These are phyloP conservation scores for Miniopterus natalensis DNA, from an alignment of 2,113 vertebrate genomes.

Conservation along the genomic window DNA sequence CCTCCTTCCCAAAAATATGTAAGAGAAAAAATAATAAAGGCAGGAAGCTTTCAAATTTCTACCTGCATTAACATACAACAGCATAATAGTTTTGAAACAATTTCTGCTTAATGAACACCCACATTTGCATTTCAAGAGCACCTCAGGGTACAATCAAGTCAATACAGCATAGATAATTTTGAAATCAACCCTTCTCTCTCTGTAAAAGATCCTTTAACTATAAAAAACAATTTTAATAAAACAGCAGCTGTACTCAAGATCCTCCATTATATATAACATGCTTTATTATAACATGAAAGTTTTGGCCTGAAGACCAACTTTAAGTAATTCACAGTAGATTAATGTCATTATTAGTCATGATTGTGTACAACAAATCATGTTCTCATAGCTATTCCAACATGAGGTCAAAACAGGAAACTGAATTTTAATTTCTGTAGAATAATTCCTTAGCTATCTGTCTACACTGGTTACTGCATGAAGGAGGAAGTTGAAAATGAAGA, in stretches of 20 bases:
- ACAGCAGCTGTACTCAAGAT: slow-evolving; percentile 73
- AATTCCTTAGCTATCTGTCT: slow-evolving; percentile 28
- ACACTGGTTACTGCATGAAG: not conserved
- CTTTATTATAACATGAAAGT: slow-evolving; percentile 71
- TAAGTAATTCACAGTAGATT: slow-evolving; percentile 70
- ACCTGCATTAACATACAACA: slow-evolving; percentile 73
- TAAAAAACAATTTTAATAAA: slow-evolving; percentile 82
- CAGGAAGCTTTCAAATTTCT: slow-evolving; percentile 72
- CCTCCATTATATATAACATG: slow-evolving; percentile 63
- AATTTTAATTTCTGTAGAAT: slow-evolving; percentile 54
- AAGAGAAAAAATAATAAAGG: slow-evolving; percentile 60
- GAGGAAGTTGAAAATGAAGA: not conserved
- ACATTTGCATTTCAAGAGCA: slow-evolving; percentile 82
- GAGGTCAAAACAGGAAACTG: slow-evolving; percentile 47
- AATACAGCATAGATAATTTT: slow-evolving; percentile 79
- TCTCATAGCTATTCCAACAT: slow-evolving; percentile 22
- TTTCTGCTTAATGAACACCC: slow-evolving; percentile 81
- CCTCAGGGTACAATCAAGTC: slow-evolving; percentile 81
- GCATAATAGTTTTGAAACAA: slow-evolving; percentile 76
- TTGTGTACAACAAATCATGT: not conserved
- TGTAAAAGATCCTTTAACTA: slow-evolving; percentile 82
- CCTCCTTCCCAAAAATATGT: not conserved
- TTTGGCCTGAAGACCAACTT: slow-evolving; percentile 72
- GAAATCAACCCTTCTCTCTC: slow-evolving; percentile 75
- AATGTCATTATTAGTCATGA: slow-evolving; percentile 71